Evolutionary conservation across 1,140 invertebrate genomes (phyloP).

Genomic region (Eufriesea mexicana): DNA sequence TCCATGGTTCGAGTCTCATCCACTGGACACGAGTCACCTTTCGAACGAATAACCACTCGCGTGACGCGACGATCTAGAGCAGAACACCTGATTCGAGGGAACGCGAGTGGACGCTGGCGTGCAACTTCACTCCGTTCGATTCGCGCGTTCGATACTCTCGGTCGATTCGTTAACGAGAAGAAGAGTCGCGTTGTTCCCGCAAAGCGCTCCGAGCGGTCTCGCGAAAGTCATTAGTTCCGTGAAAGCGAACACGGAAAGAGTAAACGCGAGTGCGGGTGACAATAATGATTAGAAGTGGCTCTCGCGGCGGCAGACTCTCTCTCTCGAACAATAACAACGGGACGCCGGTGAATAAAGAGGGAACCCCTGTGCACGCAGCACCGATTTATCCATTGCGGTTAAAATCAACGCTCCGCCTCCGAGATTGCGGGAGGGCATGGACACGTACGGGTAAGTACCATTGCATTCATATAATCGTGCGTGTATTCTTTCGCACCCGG

Average conservation of each 20-base stretch:
- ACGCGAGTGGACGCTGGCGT: no score
- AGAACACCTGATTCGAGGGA: not conserved
- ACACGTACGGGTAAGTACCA: slow-evolving; percentile 23
- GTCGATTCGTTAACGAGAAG: slow-evolving; percentile 20
- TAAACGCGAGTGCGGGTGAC: slow-evolving; percentile 31
- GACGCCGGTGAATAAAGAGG: slow-evolving; percentile 11
- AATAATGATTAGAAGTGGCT: slow-evolving; percentile 52
- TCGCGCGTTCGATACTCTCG: not conserved
- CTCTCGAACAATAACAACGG: slow-evolving; percentile 41
- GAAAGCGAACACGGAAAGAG: slow-evolving; percentile 13
- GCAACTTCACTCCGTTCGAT: slow-evolving; percentile 8
- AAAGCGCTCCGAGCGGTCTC: not conserved
- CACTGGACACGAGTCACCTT: no score
- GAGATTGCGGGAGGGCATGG: slow-evolving; percentile 37
- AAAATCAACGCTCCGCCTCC: slow-evolving; percentile 43
- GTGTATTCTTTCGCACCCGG: slow-evolving; percentile 43
- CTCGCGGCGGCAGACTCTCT: not conserved
- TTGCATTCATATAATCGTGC: slow-evolving; percentile 28
- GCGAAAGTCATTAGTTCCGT: slow-evolving; percentile 27
- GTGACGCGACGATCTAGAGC: not conserved
- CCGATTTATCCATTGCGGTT: slow-evolving; percentile 50
- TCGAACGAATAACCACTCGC: not conserved
- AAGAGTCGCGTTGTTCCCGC: not conserved
- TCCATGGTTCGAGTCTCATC: no score
- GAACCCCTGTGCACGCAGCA: not conserved